These are phyloP conservation scores for Oxystoma pomonae DNA, from an alignment of 2,888 invertebrate genomes.

Conservation along the genomic window DNA sequence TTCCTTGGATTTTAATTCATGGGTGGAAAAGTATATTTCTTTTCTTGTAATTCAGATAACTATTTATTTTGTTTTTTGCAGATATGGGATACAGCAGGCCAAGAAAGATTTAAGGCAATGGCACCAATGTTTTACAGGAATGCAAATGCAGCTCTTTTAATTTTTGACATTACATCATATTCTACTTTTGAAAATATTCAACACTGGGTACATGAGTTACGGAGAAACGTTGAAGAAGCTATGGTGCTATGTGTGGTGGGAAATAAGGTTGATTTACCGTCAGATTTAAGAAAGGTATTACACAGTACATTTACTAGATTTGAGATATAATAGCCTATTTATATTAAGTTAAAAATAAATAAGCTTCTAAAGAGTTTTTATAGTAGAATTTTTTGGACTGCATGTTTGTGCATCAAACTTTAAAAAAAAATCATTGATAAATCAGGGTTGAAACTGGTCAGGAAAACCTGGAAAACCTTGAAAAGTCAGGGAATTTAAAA, in stretches of 20 bases:
- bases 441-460: no score
- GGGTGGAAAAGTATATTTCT: no score
- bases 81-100: constrained; percentile 89
- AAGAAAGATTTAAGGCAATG: constrained; percentile 85
- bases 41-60: no score
- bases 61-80: constrained; percentile 41
- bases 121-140: constrained; percentile 94
- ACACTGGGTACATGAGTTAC: constrained; percentile 79
- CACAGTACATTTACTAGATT: constrained; percentile 41
- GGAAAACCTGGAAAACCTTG: no score
- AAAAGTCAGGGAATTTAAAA: no score
- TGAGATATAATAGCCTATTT: neutral
- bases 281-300: constrained; percentile 54
- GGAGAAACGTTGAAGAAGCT: constrained; percentile 72
- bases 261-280: constrained; percentile 77
- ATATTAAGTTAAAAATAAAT: neutral
- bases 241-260: constrained; percentile 80
- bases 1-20: no score
- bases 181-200: constrained; percentile 75
- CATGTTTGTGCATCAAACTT: no score
- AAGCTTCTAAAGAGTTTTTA: no score
- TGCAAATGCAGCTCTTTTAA: constrained; percentile 82
- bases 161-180: constrained; percentile 79
- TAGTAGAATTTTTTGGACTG: no score
- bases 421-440: no score